Percentiles rank a stretch among this genome's conserved stretches.
Evolutionary conservation across 1,140 invertebrate species (phyloP).

Genomic region (Drosophila orosa): DNA sequence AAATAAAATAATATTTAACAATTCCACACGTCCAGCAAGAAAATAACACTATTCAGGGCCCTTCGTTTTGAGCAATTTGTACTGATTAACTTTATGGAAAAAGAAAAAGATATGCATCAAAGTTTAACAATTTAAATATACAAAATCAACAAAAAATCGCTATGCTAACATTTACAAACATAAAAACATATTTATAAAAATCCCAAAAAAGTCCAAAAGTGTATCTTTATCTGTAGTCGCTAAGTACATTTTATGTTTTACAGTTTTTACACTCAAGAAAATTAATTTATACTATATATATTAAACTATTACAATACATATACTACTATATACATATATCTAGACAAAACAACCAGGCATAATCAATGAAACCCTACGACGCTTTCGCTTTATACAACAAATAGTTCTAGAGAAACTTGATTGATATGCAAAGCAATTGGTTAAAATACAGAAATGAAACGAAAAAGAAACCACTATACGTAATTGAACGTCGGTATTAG

Average conservation of each 20-base stretch:
- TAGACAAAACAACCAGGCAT: conserved; percentile 44
- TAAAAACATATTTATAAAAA: conserved; percentile 31
- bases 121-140: conserved; percentile 54
- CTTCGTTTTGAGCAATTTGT: conserved; percentile 58
- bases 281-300: conserved; percentile 59
- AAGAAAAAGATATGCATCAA: conserved; percentile 47
- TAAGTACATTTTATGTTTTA: conserved; percentile 63
- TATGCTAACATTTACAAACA: conserved; percentile 58
- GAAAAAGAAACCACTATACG: conserved; percentile 39
- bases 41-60: background rate
- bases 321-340: conserved; percentile 38
- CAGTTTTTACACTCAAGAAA: conserved; percentile 63
- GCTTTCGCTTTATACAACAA: conserved; percentile 67
- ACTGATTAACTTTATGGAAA: conserved; percentile 68
- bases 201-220: conserved; percentile 37
- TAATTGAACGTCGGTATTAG: conserved; percentile 49
- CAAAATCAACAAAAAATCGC: conserved; percentile 33
- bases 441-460: conserved; percentile 29
- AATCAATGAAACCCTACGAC: conserved; percentile 63
- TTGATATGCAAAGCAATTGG: conserved; percentile 68
- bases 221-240: conserved; percentile 44
- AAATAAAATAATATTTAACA: background rate
- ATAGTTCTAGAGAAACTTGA: conserved; percentile 45
- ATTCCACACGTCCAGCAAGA: conserved; percentile 7
- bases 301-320: conserved; percentile 36